Evolutionary conservation across 2,888 invertebrate genomes (phyloP).

Genomic region (Conistra vaccinii): DNA sequence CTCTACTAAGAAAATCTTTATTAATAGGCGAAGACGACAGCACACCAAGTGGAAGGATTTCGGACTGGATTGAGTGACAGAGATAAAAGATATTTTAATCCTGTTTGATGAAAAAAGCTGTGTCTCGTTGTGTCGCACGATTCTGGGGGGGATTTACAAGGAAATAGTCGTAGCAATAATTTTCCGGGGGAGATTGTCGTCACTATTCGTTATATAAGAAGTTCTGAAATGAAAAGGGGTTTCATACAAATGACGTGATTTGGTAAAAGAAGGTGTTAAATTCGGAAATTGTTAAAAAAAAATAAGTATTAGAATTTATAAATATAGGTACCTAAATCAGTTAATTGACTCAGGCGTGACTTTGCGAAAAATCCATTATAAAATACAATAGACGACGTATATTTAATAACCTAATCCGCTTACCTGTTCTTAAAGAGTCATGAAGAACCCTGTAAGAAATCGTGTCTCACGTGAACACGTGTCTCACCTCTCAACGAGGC

Average conservation of each 20-base stretch:
- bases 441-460: too few relatives aligned
- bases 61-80: constrained; percentile 75
- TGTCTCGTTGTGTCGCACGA: constrained; percentile 29
- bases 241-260: neutral
- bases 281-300: neutral
- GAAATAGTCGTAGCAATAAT: neutral
- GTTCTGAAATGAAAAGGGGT: neutral
- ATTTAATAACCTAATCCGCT: too few relatives aligned
- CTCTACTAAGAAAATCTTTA: constrained; percentile 85
- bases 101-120: constrained; percentile 64
- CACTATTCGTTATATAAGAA: neutral
- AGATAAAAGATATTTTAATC: constrained; percentile 74
- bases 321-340: too few relatives aligned
- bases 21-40: constrained; percentile 80
- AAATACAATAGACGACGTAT: too few relatives aligned
- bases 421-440: too few relatives aligned
- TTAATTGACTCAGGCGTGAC: too few relatives aligned
- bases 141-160: constrained; percentile 1
- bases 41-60: constrained; percentile 64
- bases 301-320: neutral
- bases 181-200: constrained; percentile 5
- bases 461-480: too few relatives aligned
- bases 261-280: neutral
- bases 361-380: too few relatives aligned
- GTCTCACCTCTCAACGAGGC: too few relatives aligned